Conservation (phyloP, 2,797 vertebrate genomes). For the Anas acuta region DNA sequence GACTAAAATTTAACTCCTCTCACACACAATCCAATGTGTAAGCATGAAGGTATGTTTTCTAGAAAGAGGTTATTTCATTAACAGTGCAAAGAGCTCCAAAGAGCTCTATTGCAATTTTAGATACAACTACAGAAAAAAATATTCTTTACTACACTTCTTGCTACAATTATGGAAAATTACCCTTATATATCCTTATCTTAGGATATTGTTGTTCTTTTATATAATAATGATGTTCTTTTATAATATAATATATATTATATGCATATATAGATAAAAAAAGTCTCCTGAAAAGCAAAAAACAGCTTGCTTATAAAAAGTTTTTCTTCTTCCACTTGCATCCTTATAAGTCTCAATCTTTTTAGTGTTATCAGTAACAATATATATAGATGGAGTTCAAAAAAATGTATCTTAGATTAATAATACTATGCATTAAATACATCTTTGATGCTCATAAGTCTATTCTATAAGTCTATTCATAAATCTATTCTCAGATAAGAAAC, state of each 20-base stretch:
- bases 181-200: neutral
- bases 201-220: neutral
- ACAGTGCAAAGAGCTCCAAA: neutral
- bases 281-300: neutral
- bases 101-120: neutral
- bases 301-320: neutral
- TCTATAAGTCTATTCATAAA: neutral
- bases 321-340: neutral
- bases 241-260: neutral
- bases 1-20: neutral
- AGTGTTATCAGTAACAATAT: neutral
- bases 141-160: neutral
- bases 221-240: neutral
- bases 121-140: neutral
- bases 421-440: neutral
- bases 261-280: too few relatives aligned
- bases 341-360: neutral
- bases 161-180: neutral
- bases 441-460: neutral
- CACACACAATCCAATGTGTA: neutral
- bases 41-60: neutral
- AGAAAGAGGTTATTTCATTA: neutral
- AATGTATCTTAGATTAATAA: neutral
- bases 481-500: neutral
- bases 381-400: neutral